Base-by-base conservation (phyloP, 2,888 invertebrate species). In the Drosophila koepferae region DNA sequence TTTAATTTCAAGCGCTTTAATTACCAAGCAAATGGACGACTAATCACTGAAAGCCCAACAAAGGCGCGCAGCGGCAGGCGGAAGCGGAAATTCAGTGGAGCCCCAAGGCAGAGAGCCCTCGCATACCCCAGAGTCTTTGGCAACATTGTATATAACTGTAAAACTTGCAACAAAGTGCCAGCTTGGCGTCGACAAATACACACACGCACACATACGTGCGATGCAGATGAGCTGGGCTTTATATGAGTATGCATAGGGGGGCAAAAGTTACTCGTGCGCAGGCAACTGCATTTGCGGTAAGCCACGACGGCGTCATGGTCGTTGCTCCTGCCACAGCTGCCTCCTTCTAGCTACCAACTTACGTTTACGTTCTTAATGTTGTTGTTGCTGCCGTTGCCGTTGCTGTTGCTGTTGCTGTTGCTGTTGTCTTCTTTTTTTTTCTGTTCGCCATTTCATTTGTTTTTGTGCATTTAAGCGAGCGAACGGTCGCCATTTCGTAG, bases 241-340 rank as follows among this genome's bases (percentile, higher is more conserved):
- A 78, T 72, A 67, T 74, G 71, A 65, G 75, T 66, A 49, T 75
- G 61, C 70, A 66, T 72, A 77, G 76, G 77, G 77, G 72, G 73
- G 72, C 77, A 82, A 89, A 89, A 82, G 81, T 85, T 86, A 75
- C 79, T 78, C 72, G 66, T 74, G 78, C 80, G 70, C 77, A 80
- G 73, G 86, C 80, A 80, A 89, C 80, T 88, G 86, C 86, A 86
- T 85, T 89, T 90, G 89, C 63, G 89, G 89, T 72, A 75, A 77
- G 73, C 77, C 81, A 60, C 63, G 64, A 41, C 63, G 80, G 60
- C 80, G 73, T 70, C 77, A 79, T 81, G 79, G 82, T 84, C 79
- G 80, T 73, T 73, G 86, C 80, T 66, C 72, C 69, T 59, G 53
- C 66, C 40, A 41, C 12, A 51, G 34, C 18, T 18, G 3, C 3